phyloP scores from a whole-genome alignment of 2,797 vertebrate species.

The Pelochelys cantorii region DNA sequence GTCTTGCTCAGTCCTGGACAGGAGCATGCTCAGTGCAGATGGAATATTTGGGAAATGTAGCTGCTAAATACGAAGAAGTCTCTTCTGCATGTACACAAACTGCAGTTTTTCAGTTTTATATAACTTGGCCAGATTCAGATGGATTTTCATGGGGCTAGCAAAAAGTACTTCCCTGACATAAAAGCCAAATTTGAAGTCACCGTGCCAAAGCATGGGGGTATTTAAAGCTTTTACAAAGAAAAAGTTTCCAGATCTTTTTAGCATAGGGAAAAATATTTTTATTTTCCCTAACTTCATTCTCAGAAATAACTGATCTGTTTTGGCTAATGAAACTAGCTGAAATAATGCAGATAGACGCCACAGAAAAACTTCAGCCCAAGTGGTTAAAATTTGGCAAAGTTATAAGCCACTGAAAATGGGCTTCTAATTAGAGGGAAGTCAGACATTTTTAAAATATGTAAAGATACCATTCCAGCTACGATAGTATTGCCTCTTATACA shows the following conservation, averaged over 20 bases:
- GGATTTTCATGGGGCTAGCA: background rate
- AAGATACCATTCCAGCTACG: conserved; percentile 44
- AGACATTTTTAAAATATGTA: conserved; percentile 46
- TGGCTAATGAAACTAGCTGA: conserved; percentile 31
- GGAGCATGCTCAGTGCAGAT: background rate
- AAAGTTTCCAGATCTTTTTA: background rate
- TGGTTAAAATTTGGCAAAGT: conserved; percentile 36
- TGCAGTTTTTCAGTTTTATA: background rate
- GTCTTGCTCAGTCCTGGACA: background rate
- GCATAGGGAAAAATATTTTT: background rate
- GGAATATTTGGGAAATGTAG: background rate
- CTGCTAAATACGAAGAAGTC: background rate
- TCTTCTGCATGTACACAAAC: background rate
- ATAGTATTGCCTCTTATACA: conserved; percentile 24
- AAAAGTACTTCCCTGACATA: conserved; percentile 21
- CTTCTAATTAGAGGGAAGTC: conserved; percentile 34
- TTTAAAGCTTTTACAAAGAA: background rate
- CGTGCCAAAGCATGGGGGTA: conserved; percentile 13
- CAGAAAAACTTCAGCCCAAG: conserved; percentile 47
- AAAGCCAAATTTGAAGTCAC: conserved; percentile 55
- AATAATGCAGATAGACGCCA: background rate
- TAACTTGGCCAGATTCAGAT: background rate
- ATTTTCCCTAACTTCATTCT: background rate
- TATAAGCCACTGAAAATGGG: conserved; percentile 9
- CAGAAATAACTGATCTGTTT: conserved; percentile 21